These are phyloP conservation scores for Myotis myotis DNA, from an alignment of 2,797 vertebrate genomes.

Conservation along the genomic window DNA sequence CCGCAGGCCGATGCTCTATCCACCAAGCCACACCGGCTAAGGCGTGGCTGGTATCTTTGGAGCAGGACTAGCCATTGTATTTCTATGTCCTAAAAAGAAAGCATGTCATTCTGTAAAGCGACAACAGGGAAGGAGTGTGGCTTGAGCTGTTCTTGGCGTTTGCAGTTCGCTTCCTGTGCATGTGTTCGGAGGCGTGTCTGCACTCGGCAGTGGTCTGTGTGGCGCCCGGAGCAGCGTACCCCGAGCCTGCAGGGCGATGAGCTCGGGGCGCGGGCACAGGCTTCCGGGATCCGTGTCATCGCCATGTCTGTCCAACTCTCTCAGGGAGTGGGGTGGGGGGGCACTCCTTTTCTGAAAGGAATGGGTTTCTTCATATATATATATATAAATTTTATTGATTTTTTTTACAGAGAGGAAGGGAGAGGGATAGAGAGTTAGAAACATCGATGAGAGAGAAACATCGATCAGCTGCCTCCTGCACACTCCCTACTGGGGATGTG, in stretches of 20 bases:
- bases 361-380: neutral
- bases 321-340: neutral
- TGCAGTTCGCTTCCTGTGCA: neutral
- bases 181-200: neutral
- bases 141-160: neutral
- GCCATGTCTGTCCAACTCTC: neutral
- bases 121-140: accelerated
- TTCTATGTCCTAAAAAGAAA: neutral
- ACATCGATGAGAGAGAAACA: no score
- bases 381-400: no score
- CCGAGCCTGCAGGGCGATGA: neutral
- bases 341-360: constrained; percentile 55
- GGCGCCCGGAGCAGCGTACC: neutral
- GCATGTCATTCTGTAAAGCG: neutral
- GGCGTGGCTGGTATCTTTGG: neutral
- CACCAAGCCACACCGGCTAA: no score
- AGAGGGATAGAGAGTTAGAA: no score
- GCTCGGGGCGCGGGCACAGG: neutral
- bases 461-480: no score
- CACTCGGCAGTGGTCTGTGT: neutral
- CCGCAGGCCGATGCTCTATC: no score
- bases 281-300: accelerated
- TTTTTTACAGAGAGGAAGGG: no score
- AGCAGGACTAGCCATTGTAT: neutral
- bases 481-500: no score